These are phyloP conservation scores for Merops nubicus DNA, from an alignment of 2,113 vertebrate species.

Conservation along the genomic window DNA sequence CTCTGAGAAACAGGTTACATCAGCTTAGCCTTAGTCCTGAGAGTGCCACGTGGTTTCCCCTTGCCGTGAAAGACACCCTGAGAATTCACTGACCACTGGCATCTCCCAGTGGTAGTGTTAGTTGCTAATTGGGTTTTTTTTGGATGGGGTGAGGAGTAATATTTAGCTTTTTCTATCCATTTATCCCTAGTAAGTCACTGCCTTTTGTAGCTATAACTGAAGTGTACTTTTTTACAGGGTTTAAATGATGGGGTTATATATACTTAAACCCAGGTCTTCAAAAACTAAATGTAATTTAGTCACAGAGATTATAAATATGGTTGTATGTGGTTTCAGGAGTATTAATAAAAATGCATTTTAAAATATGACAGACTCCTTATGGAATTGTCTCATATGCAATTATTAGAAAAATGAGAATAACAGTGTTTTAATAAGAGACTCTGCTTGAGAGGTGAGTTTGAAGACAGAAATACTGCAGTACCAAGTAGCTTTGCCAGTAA, in stretches of 20 bases:
- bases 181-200: neutral
- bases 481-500: neutral
- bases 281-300: neutral
- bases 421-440: neutral
- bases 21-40: neutral
- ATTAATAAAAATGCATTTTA: neutral
- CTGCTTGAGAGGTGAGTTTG: neutral
- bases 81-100: neutral
- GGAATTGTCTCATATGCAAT: neutral
- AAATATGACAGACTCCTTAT: neutral
- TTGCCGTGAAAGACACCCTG: neutral
- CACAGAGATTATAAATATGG: neutral
- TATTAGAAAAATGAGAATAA: neutral
- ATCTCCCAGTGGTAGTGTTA: neutral
- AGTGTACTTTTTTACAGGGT: neutral
- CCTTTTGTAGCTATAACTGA: neutral
- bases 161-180: neutral
- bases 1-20: neutral
- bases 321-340: neutral
- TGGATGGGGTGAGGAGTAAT: neutral
- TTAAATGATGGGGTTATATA: neutral
- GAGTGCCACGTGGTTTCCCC: neutral
- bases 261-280: neutral
- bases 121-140: slow-evolving; percentile 3
- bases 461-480: neutral